Evolutionary conservation across 2,113 vertebrate genomes (phyloP).

Genomic region (Anguilla japonica): DNA sequence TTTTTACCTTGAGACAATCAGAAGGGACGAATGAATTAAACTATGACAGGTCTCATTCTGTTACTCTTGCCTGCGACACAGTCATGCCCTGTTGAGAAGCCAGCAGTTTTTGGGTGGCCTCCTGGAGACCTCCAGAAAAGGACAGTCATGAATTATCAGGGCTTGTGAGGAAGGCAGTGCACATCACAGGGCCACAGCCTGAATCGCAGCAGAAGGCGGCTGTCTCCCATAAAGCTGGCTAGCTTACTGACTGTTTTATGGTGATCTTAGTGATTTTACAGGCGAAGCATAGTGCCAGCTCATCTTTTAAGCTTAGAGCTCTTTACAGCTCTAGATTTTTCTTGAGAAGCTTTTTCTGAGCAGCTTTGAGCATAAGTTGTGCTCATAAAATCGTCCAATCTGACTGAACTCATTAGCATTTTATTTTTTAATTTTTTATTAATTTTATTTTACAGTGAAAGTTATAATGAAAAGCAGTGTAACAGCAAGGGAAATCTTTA

Average conservation of each 20-base stretch:
- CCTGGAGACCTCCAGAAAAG: background rate
- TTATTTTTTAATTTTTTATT: background rate
- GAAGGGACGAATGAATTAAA: slow-evolving; percentile 10
- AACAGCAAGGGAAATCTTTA: background rate
- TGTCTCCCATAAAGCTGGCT: slow-evolving; percentile 15
- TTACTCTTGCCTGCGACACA: background rate
- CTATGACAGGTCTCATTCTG: slow-evolving; percentile 16
- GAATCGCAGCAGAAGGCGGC: background rate
- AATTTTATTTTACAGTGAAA: background rate
- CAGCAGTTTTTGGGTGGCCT: background rate
- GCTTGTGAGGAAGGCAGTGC: slow-evolving; percentile 9
- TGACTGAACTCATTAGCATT: background rate
- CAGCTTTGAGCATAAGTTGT: background rate
- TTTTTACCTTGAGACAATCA: background rate
- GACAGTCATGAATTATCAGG: slow-evolving; percentile 19
- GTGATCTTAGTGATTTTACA: slow-evolving; percentile 1
- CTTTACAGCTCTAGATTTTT: background rate
- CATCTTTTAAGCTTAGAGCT: background rate
- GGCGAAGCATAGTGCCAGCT: background rate
- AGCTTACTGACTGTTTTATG: background rate
- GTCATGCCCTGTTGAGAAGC: background rate
- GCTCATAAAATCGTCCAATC: background rate
- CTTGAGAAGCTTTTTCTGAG: background rate
- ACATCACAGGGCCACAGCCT: background rate
- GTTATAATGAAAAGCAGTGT: background rate